Percentiles rank a stretch among this genome's conserved stretches.
Evolutionary conservation across 2,113 vertebrate species (phyloP).

Genomic region (Xiphorhynchus elegans): DNA sequence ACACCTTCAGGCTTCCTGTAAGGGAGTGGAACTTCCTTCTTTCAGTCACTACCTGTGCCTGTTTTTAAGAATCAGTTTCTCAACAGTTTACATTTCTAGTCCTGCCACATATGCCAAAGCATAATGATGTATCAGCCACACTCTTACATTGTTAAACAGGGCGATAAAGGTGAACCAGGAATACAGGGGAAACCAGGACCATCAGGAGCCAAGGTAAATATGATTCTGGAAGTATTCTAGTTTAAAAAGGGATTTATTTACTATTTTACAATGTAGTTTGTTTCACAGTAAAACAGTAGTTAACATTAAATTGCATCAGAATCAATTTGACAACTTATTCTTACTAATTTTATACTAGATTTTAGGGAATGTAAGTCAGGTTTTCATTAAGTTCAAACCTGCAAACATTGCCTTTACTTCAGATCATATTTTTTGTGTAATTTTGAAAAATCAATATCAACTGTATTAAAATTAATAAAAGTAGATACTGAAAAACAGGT

Average conservation of each 20-base stretch:
- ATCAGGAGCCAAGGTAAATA: slow-evolving; percentile 82
- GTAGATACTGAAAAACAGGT: background rate
- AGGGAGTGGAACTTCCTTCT: background rate
- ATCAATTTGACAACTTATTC: background rate
- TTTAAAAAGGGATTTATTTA: background rate
- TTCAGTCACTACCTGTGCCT: background rate
- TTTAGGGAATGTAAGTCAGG: background rate
- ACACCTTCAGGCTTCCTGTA: background rate
- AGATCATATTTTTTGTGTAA: background rate
- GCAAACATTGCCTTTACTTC: background rate
- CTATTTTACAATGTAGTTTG: background rate
- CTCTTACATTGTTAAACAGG: slow-evolving; percentile 71
- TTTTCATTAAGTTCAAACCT: background rate
- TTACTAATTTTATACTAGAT: background rate
- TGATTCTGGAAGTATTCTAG: background rate
- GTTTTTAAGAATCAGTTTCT: background rate
- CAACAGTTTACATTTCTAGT: background rate
- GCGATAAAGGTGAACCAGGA: slow-evolving; percentile 88
- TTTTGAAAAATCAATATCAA: background rate
- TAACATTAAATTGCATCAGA: background rate
- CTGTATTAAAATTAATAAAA: background rate
- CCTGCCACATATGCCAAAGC: background rate
- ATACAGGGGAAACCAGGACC: slow-evolving; percentile 79
- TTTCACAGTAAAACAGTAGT: background rate
- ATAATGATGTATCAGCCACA: background rate